A percentile compares a stretch with the other conserved stretches of the same genome.
Conservation (phyloP, 2,888 invertebrate genomes). For the Eutolmus rufibarbis region DNA sequence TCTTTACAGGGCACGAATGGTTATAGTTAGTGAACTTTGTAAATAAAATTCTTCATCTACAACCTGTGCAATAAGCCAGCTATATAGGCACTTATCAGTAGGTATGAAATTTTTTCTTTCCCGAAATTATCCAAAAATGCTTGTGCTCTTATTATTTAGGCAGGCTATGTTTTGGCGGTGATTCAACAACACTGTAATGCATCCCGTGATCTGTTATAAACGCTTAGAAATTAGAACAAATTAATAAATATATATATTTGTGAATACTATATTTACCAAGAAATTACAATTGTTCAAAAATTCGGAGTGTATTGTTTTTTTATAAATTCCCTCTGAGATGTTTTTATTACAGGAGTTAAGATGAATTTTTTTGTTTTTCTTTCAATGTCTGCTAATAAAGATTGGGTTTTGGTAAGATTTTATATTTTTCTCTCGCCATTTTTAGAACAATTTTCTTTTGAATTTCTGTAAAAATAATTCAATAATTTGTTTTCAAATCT, state of each 20-base stretch:
- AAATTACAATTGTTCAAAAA: conserved; percentile 3
- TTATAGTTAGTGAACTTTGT: neutral
- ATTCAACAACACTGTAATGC: conserved; percentile 16
- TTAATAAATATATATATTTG: conserved; percentile 20
- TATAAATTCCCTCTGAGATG: neutral
- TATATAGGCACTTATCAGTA: neutral
- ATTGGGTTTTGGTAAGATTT: neutral
- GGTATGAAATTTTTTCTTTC: neutral
- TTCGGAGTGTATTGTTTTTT: neutral
- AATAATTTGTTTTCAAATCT: too few species aligned
- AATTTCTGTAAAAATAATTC: too few species aligned
- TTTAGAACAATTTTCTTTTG: too few species aligned
- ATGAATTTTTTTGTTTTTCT: neutral
- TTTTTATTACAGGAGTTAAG: neutral
- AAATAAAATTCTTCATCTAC: neutral
- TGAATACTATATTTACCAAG: conserved; percentile 22
- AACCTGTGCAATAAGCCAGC: neutral
- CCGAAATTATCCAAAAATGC: neutral
- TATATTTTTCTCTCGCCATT: too few species aligned
- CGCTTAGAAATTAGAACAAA: conserved; percentile 40
- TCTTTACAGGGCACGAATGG: neutral
- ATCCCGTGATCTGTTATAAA: conserved; percentile 45
- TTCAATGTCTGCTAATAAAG: neutral
- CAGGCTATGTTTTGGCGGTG: neutral
- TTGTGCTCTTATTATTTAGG: neutral